These are phyloP conservation scores for Myioborus miniatus DNA, from an alignment of 2,797 vertebrate genomes.

Conservation along the genomic window DNA sequence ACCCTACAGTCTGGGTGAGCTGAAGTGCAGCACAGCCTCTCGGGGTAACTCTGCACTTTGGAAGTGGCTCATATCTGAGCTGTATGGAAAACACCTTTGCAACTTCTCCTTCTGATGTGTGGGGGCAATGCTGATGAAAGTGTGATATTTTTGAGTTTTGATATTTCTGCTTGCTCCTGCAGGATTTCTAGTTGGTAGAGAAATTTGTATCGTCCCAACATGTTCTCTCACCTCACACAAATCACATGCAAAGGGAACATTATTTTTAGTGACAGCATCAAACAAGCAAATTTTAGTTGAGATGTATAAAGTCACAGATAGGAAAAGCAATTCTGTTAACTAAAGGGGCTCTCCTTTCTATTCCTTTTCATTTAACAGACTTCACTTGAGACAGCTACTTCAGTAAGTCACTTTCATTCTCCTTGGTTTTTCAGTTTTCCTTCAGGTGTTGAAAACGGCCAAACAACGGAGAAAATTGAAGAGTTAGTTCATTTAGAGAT, in stretches of 20 bases:
- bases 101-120: neutral
- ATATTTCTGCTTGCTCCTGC: neutral
- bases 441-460: neutral
- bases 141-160: neutral
- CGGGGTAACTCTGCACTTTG: neutral
- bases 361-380: neutral
- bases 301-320: neutral
- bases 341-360: neutral
- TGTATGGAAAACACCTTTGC: neutral
- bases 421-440: neutral
- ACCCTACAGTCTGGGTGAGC: neutral
- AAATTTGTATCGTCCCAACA: neutral
- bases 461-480: neutral
- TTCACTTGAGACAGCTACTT: neutral
- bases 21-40: fast-evolving
- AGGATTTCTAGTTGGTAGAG: neutral
- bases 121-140: neutral
- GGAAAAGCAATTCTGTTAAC: neutral
- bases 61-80: neutral
- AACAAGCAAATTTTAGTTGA: neutral
- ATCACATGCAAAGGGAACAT: neutral
- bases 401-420: neutral
- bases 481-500: neutral
- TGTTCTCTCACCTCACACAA: neutral
- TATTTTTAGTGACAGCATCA: slow-evolving; percentile 16